phyloP scores from a whole-genome alignment of 2,113 vertebrate genomes.

The Nanorana parkeri region DNA sequence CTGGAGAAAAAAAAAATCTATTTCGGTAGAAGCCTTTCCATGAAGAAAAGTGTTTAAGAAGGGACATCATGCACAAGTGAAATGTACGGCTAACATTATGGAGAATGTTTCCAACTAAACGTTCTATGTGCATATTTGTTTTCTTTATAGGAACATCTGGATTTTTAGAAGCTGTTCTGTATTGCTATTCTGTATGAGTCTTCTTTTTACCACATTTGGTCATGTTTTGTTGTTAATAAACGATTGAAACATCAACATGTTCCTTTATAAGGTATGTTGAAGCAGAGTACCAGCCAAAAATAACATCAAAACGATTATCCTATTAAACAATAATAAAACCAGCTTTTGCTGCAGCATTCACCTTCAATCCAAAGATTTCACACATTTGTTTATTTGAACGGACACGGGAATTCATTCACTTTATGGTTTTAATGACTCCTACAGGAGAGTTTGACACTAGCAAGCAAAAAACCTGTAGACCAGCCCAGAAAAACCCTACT shows the following conservation, averaged over 20 bases:
- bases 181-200: slow-evolving; percentile 30
- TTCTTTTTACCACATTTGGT: slow-evolving; percentile 27
- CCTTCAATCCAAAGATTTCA: no score
- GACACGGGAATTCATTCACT: no score
- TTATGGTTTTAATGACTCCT: no score
- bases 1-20: no score
- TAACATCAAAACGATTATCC: no score
- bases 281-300: no score
- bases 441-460: no score
- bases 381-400: no score
- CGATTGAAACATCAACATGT: background rate
- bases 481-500: no score
- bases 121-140: background rate
- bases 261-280: background rate
- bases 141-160: background rate
- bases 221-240: slow-evolving; percentile 42
- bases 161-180: background rate
- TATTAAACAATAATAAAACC: no score
- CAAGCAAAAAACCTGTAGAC: no score
- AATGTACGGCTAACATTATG: background rate
- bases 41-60: slow-evolving; percentile 6
- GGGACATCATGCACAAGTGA: background rate
- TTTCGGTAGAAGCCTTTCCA: background rate
- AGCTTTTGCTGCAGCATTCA: no score
- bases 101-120: background rate